phyloP scores from a whole-genome alignment of 2,797 vertebrate species.

The Acrossocheilus fasciatus region DNA sequence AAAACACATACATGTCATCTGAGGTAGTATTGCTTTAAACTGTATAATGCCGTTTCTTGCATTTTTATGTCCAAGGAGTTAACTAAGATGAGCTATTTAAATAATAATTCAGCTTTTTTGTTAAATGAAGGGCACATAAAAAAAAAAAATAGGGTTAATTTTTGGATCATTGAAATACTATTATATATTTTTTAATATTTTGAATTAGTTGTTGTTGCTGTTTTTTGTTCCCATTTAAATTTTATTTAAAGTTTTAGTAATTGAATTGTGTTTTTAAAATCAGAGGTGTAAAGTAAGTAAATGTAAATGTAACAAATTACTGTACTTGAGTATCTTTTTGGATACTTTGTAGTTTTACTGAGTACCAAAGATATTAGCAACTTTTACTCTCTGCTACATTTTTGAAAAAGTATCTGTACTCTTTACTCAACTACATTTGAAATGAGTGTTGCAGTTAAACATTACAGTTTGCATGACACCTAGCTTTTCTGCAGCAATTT shows the following conservation, averaged over 20 bases:
- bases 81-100: neutral
- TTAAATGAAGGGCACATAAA: neutral
- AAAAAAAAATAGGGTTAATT: neutral
- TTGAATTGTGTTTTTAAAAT: neutral
- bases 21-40: neutral
- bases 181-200: neutral
- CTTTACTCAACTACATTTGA: too few species aligned
- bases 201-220: neutral
- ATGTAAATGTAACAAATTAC: too few species aligned
- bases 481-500: too few species aligned
- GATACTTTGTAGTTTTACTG: too few species aligned
- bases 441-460: too few species aligned
- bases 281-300: too few species aligned
- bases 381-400: too few species aligned
- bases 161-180: neutral
- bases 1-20: constrained; percentile 16
- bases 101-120: neutral
- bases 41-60: neutral
- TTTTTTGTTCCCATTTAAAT: neutral
- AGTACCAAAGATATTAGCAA: too few species aligned
- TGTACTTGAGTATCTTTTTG: too few species aligned
- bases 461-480: too few species aligned
- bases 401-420: too few species aligned
- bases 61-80: neutral
- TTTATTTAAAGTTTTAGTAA: neutral